Evolutionary conservation across 2,113 vertebrate genomes (phyloP), one percentile per base, ranked within the genome.

Genomic region (Suricata suricatta): DNA sequence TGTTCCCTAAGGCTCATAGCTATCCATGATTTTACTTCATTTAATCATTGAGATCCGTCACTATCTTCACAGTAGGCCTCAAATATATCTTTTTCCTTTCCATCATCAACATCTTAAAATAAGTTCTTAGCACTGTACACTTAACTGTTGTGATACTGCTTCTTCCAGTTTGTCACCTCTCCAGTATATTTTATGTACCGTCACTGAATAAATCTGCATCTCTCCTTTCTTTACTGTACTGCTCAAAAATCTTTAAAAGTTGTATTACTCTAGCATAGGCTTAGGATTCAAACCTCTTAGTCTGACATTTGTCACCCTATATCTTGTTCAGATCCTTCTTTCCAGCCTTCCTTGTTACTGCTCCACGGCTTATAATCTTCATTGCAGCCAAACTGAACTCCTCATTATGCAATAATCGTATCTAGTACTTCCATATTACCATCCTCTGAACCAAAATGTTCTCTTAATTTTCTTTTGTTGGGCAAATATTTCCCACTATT

Each of bases 21-120:
- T 84, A 16, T 38, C 14, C 85, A 27, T 77, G 68, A 69, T 92
- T 96, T 97, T 93, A 71, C 89, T 92, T 72, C 63, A 86, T 88
- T 90, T 80, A 90, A 68, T 47, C 35, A 21, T 77, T 44, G 63
- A 38, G 14, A 25, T 79, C 25, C 69, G 9, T 83, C 10, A 93
- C 66, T 76, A 90, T 94, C 71, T 69, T 90, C 35, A 71, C 31
- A 76, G 31, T 84, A 16, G 87, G 13, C 54, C 57, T 96, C 50
- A 82, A 27, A 54, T 87, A 35, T 81, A 31, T 81, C 44, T 63
- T 44, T 93, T 87, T 88, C 15, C 29, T 89, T 86, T 66, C 25
- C 38, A 41, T 88, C 60, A 76, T 93, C 29, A 17, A 3, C 25
- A 57, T 54, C 50, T 77, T 91, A 81, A 35, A 16, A 17, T 85